Percentiles rank a stretch among this genome's conserved stretches.
Conservation (phyloP, 1,140 invertebrate genomes). For the Melipona quadrifasciata region DNA sequence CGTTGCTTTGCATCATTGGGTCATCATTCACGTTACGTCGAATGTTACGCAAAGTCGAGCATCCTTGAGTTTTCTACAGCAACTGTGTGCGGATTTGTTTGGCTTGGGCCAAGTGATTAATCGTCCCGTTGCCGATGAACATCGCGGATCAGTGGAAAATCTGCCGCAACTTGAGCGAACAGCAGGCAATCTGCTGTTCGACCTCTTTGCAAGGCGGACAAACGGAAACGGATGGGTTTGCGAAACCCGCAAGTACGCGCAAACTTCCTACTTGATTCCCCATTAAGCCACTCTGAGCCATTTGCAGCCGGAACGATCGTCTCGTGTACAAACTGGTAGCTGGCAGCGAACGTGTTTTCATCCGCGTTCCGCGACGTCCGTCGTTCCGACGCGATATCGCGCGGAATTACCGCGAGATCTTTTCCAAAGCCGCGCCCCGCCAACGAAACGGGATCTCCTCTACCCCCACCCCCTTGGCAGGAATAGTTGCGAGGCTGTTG, state of each 20-base stretch:
- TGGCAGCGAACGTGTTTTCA: neutral
- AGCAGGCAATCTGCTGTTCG: constrained; percentile 16
- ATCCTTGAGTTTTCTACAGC: too few species aligned
- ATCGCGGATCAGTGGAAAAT: constrained; percentile 25
- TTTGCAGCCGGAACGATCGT: neutral
- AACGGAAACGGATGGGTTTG: neutral
- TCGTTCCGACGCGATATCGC: neutral
- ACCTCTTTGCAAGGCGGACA: constrained; percentile 37
- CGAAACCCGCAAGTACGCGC: neutral
- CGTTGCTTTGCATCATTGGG: too few species aligned
- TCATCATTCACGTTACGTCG: too few species aligned
- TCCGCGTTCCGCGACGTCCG: neutral
- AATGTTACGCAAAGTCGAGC: too few species aligned
- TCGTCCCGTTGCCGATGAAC: constrained; percentile 70
- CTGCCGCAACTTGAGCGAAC: constrained; percentile 28
- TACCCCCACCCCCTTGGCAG: too few species aligned
- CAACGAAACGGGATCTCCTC: neutral
- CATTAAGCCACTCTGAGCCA: constrained; percentile 12
- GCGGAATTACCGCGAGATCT: neutral
- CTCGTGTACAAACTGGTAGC: neutral
- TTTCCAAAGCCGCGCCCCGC: accelerated
- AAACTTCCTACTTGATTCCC: neutral
- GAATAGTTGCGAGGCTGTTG: too few species aligned
- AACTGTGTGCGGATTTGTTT: too few species aligned
- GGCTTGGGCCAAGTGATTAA: constrained; percentile 36